Conservation (phyloP, 2,113 vertebrate species). For the Porphyrio hochstetteri region DNA sequence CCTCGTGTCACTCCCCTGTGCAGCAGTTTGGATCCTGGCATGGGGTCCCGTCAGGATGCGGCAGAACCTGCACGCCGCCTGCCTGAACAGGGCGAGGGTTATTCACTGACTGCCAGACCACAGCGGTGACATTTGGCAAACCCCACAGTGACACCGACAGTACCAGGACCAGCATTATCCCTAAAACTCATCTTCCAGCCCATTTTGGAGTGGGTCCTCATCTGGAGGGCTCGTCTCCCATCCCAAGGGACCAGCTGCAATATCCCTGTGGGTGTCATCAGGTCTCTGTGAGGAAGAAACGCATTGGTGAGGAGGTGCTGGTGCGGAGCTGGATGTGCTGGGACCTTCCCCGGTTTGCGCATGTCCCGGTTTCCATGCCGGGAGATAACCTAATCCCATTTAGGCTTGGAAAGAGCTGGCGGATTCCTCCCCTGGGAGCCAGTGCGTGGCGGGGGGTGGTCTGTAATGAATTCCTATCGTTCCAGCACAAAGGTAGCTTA, state of each 20-base stretch:
- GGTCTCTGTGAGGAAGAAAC: not conserved
- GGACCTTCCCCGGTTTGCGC: not conserved
- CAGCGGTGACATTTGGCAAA: fast-evolving
- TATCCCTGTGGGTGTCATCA: fast-evolving
- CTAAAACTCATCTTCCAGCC: fast-evolving
- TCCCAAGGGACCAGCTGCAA: fast-evolving
- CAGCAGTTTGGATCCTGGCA: fast-evolving
- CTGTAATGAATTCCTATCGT: slow-evolving; percentile 60
- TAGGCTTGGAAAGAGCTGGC: not conserved
- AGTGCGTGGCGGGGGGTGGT: not conserved
- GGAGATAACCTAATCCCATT: slow-evolving; percentile 51
- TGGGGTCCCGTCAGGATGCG: fast-evolving
- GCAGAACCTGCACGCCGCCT: not conserved
- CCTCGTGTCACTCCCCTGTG: not conserved
- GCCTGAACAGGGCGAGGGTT: not conserved
- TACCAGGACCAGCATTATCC: fast-evolving
- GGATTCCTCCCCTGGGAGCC: slow-evolving; percentile 39
- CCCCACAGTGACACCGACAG: fast-evolving
- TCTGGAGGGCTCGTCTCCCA: not conserved
- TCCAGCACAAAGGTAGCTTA: slow-evolving; percentile 53
- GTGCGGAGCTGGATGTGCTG: not conserved
- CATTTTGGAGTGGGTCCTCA: not conserved
- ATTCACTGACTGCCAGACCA: fast-evolving
- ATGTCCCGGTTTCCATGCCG: not conserved
- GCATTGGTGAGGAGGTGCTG: fast-evolving